These are phyloP conservation scores for Geococcyx californianus DNA, from an alignment of 2,113 vertebrate genomes.

Conservation along the genomic window DNA sequence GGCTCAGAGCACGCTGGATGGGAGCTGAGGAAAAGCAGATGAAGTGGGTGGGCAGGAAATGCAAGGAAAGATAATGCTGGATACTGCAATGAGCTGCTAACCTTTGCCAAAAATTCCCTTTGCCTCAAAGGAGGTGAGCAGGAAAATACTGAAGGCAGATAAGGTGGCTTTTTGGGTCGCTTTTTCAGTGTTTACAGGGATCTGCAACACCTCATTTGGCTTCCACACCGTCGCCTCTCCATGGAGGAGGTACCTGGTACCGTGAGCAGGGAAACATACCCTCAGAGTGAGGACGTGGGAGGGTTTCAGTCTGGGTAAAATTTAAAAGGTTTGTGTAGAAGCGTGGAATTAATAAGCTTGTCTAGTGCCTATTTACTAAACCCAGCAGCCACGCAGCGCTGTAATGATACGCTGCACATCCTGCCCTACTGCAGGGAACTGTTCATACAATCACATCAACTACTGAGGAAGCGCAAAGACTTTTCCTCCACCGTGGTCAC, in stretches of 20 bases:
- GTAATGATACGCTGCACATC: not conserved
- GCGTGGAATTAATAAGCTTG: accelerated
- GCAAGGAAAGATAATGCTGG: not conserved
- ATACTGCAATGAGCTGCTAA: not conserved
- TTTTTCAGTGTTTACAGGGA: not conserved
- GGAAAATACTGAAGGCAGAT: not conserved
- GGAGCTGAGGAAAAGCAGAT: not conserved
- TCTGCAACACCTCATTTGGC: not conserved
- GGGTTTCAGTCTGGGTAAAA: not conserved
- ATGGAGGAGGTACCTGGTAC: not conserved
- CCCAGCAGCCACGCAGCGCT: not conserved
- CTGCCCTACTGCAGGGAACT: not conserved
- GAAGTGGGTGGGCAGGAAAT: slow-evolving; percentile 4
- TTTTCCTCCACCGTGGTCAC: not conserved
- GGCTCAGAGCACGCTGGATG: accelerated
- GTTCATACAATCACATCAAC: not conserved
- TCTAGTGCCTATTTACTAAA: not conserved
- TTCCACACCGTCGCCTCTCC: not conserved
- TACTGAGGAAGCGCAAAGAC: not conserved
- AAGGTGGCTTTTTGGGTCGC: not conserved
- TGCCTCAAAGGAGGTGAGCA: slow-evolving; percentile 9
- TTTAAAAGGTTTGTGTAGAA: not conserved
- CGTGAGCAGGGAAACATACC: not conserved
- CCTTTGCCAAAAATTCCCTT: slow-evolving; percentile 15
- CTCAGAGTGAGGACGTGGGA: accelerated